Evolutionary conservation across 2,888 invertebrate species (phyloP), one percentile per base, ranked within the genome.

Genomic region (Lasioglossum marginatum): DNA sequence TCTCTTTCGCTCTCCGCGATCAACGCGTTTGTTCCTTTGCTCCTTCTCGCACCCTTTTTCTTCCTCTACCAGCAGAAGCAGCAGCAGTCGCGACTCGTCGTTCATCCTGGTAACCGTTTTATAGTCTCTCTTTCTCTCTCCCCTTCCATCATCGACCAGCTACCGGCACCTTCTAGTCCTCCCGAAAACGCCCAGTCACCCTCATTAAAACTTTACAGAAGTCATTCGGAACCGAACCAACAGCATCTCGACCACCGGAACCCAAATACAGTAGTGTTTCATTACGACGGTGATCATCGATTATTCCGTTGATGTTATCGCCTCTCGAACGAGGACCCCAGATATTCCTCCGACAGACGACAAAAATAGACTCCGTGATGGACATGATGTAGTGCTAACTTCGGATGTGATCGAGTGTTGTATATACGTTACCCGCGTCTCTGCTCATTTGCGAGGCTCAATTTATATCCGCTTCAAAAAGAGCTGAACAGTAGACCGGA

Each of bases 61-160:
- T 66, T 78, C 74, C 48, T 63, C 63, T 63, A 31, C 63, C 31
- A 31, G 6, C 45, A 45, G 45, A 14, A 45, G 43, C 27, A 60
- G 60, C 31, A 31, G 68, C 82, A 37, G 45, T 40, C 81, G 72
- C 83, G 74, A 73, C 89, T 92, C 82, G 80, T 86, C 82, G 76
- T 74, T 88, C 86, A 85, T 88, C 81, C 87, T 84, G 86, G 75
- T 82, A 84, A 83, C 83, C 77, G 85, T 81, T 87, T 88, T 84
- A 86, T 87, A 34, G 68, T 68, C 70, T 40, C 91, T 81, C 82
- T 10, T 23, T 52, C 52, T 52, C 52, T 52, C 23, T 48, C 48
- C 37, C 70, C 4, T 45, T 45, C 45, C 70, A 75, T 83, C 83
- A 31, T 63, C 45, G 43, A 34, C 86, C 34, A 14, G 34, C 63